phyloP scores from a whole-genome alignment of 2,797 vertebrate genomes.

The Mastacembelus armatus region DNA sequence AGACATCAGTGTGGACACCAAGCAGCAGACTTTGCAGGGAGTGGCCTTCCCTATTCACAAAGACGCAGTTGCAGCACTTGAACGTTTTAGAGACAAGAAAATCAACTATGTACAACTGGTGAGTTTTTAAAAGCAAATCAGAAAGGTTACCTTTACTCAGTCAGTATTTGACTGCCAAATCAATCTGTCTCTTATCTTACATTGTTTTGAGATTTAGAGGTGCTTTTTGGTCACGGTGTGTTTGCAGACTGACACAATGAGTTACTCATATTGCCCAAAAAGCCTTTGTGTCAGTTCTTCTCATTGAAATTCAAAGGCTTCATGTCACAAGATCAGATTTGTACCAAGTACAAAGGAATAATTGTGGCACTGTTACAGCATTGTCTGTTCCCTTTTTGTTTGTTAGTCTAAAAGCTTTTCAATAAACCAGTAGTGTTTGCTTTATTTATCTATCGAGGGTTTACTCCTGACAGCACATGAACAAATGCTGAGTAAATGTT shows the following conservation, averaged over 20 bases:
- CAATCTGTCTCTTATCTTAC: not conserved
- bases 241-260: conserved; percentile 55
- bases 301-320: conserved; percentile 68
- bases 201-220: conserved; percentile 5
- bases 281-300: conserved; percentile 58
- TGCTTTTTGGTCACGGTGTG: conserved; percentile 6
- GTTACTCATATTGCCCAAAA: conserved; percentile 43
- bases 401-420: conserved; percentile 28
- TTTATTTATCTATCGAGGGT: not conserved
- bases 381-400: conserved; percentile 41
- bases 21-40: conserved; percentile 95
- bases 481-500: conserved; percentile 1
- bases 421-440: not conserved
- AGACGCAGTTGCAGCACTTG: conserved; percentile 90
- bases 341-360: conserved; percentile 64
- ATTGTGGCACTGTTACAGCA: conserved; percentile 44
- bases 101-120: conserved; percentile 98
- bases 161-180: conserved; percentile 5
- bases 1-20: conserved; percentile 92
- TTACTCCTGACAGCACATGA: not conserved
- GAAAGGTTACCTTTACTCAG: not conserved
- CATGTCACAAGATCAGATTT: conserved; percentile 64
- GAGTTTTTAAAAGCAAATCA: conserved; percentile 68
- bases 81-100: conserved; percentile 88
- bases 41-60: conserved; percentile 93